Base-by-base conservation (phyloP, 2,888 invertebrate species). In the Timema cristinae region DNA sequence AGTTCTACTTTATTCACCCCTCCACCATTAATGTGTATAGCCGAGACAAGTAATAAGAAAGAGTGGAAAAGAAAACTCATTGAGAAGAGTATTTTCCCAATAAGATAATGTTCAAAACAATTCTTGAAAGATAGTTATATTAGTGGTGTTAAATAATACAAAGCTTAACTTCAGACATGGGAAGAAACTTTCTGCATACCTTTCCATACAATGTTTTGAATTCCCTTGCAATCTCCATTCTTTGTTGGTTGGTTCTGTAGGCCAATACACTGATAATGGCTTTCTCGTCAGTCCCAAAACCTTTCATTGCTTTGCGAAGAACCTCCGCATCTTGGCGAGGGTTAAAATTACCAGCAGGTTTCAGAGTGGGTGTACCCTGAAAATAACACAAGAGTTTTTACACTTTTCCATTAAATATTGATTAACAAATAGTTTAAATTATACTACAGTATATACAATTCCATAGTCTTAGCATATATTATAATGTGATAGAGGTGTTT, bases 271-370 rank as follows among this genome's bases (percentile, higher is more conserved):
- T 89, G 73, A 96, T 95, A 77, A 97, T 91, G 0, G 93, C 87
- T 79, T 92, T 91, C 81, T 97, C 97, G 81, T 97, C 94, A 0
- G 97, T 97, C 51, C 96, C 94, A 77, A 93, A 90, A 69, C 95
- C 95, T 83, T 94, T 95, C 95, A 95, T 95, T 0, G 95, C 95
- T 78, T 91, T 92, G n/a, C 94, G 87, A 48, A 95, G 85, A 2
- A 89, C 84, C 77, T 91, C 90, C 0, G 94, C 94, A 87, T 95
- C 95, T 10, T 86, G 87, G 50, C 91, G 87, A 6, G 94, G 87
- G 79, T 94, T 89, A 83, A 94, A 94, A 0, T 89, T 90, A 75
- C 89, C 87, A n/a, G 86, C 89, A 8, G 93, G 90, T 54, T 88
- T 85, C 51, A 94, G 88, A 7, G 94, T 94, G 71, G 94, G 93